Evolutionary conservation across 2,113 vertebrate genomes (phyloP), one percentile per base, ranked within the genome.

Genomic region (Oncorhynchus kisutch): DNA sequence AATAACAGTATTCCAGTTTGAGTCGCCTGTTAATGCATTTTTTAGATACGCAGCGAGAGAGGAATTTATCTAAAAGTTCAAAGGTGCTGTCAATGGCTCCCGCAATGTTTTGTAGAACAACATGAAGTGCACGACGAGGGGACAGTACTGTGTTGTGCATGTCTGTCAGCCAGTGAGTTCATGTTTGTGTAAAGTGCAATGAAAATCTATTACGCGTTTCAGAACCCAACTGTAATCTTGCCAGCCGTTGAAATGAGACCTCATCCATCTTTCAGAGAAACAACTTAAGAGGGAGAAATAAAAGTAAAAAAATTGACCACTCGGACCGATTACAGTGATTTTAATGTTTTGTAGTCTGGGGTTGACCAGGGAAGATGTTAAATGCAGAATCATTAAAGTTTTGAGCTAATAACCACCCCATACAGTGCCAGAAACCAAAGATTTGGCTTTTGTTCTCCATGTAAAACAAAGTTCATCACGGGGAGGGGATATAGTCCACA

Each of bases 1-100:
- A 88, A 91, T 87, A 78, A 89, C 4, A 88, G 86, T 25, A n/a
- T 75, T 78, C 70, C 72, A 81, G 81, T 77, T 67, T 14, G 14
- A 54, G 51, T 18, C 51, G 51, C 22, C 67, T 71, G 27, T 76
- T 75, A n/a, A 80, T 82, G 84, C 88, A 86, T 88, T 79, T 86
- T 79, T 85, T 80, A 90, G 71, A 87, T 20, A 1, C 20, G 76
- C 74, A 78, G 85, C 82, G 76, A 89, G 82, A 87, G 71, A 89
- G 84, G 84, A 85, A 92, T 90, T 86, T 67, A 60, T 66, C 51
- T 78, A 57, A 34, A 34, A 74, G 65, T 64, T 76, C 66, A 74
- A 84, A 67, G 49, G 67, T 29, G 29, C 79, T 73, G 25, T 14
- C 70, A 54, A 22, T 20, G 67, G 67, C 39, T 68, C 5, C 5